phyloP scores from a whole-genome alignment of 2,797 vertebrate genomes.

The Phoxinus dragarum region DNA sequence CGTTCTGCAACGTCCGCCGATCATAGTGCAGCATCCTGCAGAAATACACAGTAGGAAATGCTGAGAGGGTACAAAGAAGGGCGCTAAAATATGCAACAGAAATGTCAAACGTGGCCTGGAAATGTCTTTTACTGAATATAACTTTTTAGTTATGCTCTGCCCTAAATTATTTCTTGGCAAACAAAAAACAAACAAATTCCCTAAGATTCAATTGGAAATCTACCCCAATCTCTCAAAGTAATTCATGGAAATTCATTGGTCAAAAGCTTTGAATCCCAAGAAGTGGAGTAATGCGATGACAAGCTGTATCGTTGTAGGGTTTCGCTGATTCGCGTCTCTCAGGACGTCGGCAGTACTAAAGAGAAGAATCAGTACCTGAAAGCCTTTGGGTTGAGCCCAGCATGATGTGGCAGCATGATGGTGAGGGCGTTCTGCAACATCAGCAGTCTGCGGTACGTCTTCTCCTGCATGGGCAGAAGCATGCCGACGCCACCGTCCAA shows the following conservation, averaged over 20 bases:
- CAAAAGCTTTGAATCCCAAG: not conserved
- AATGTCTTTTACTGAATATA: not conserved
- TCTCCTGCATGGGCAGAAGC: slow-evolving; percentile 93
- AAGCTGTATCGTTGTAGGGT: not conserved
- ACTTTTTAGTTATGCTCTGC: not conserved
- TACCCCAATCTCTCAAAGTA: not conserved
- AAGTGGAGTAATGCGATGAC: not conserved
- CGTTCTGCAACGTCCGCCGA: slow-evolving; percentile 86
- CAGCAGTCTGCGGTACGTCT: slow-evolving; percentile 88
- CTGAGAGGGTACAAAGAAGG: not conserved
- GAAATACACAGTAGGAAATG: not conserved
- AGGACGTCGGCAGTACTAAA: not conserved
- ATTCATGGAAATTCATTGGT: not conserved
- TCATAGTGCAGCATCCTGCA: slow-evolving; percentile 86
- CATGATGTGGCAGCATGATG: slow-evolving; percentile 89
- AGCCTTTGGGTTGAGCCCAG: slow-evolving; percentile 90
- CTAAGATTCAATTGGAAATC: not conserved
- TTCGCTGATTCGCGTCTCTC: not conserved
- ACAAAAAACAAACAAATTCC: not conserved
- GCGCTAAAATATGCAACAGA: not conserved
- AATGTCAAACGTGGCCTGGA: not conserved
- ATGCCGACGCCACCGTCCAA: slow-evolving; percentile 88
- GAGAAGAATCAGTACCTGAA: slow-evolving; percentile 80
- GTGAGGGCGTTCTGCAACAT: slow-evolving; percentile 94
- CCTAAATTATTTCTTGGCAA: not conserved